Conservation (phyloP, 2,797 vertebrate genomes). For the Knipowitschia caucasica region DNA sequence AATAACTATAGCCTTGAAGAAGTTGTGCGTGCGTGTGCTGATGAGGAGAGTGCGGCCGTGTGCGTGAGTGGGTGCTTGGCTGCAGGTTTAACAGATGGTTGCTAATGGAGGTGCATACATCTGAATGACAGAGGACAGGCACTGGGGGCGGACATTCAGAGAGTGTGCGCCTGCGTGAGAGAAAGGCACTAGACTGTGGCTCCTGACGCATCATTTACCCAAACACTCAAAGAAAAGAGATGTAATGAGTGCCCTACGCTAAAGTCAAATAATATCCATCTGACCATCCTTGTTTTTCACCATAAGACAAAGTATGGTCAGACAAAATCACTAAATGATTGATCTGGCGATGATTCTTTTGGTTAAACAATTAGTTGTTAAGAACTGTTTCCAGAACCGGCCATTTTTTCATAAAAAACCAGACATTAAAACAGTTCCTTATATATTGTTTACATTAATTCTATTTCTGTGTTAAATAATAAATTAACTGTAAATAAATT, state of each 20-base stretch:
- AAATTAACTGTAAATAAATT: no score
- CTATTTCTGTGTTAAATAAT: no score
- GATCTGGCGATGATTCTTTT: no score
- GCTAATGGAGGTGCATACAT: constrained; percentile 84
- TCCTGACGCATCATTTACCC: constrained; percentile 28
- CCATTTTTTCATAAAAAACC: no score
- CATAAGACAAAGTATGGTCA: no score
- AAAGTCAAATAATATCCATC: constrained; percentile 5
- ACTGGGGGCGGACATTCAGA: constrained; percentile 50
- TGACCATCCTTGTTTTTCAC: no score
- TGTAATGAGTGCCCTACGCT: constrained; percentile 13
- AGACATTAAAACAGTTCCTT: no score
- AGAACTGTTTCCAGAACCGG: no score
- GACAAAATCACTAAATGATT: no score
- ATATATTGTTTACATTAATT: no score
- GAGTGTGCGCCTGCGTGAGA: constrained; percentile 15
- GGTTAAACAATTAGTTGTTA: no score
- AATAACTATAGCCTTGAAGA: constrained; percentile 37
- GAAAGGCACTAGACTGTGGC: constrained; percentile 18
- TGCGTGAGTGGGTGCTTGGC: constrained; percentile 70
- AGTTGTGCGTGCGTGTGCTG: constrained; percentile 35
- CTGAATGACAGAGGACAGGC: constrained; percentile 77
- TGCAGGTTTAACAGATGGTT: constrained; percentile 84
- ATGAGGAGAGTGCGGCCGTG: constrained; percentile 33
- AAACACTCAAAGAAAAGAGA: constrained; percentile 15